Evolutionary conservation across 2,888 invertebrate species (phyloP).

Genomic region (Calliscelio sp.): DNA sequence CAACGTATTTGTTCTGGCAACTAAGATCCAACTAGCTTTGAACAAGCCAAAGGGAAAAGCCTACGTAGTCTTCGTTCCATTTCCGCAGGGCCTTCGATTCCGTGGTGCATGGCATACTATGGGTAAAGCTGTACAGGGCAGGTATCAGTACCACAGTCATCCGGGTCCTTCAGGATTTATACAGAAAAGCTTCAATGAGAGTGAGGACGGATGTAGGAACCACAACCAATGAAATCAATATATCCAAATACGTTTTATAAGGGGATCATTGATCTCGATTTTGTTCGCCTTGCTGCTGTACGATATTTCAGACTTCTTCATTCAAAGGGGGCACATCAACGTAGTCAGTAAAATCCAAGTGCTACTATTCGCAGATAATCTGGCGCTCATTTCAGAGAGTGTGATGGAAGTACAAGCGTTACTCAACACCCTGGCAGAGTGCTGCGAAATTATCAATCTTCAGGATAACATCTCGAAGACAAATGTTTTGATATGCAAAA

Average conservation of each 20-base stretch:
- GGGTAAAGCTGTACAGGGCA: background rate
- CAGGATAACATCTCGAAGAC: slow-evolving; percentile 24
- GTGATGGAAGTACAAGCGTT: too few species aligned
- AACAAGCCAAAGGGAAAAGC: too few species aligned
- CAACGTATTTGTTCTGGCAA: background rate
- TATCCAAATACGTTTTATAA: too few species aligned
- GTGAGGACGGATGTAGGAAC: background rate
- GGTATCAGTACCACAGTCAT: background rate
- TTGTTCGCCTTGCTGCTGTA: too few species aligned
- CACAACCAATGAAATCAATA: background rate
- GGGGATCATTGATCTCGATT: too few species aligned
- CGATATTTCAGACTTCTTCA: too few species aligned
- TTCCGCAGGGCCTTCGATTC: background rate
- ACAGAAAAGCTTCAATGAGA: background rate
- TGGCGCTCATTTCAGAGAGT: too few species aligned
- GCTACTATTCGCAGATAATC: too few species aligned
- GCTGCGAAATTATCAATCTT: slow-evolving; percentile 16
- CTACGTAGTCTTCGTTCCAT: background rate
- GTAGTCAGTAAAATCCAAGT: too few species aligned
- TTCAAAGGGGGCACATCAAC: too few species aligned
- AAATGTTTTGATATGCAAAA: slow-evolving; percentile 47
- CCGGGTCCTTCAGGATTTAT: background rate
- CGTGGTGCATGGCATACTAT: background rate
- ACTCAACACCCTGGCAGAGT: slow-evolving; percentile 7
- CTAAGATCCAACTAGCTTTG: background rate